Percentiles rank a stretch among this genome's conserved stretches.
phyloP scores from a whole-genome alignment of 2,888 invertebrate species.

The Chaitophorus viminalis region DNA sequence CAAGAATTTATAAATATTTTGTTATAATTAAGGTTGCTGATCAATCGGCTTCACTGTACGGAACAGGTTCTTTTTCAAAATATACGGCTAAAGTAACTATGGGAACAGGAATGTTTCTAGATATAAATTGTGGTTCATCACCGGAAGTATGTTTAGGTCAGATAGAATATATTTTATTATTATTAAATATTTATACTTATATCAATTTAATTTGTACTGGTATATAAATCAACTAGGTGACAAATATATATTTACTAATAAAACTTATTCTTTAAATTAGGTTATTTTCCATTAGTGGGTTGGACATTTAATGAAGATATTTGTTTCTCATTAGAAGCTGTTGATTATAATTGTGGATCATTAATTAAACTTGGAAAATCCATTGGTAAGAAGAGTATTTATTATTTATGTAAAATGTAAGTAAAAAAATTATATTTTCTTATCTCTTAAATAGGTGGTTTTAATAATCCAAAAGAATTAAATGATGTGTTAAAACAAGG shows the following conservation, averaged over 20 bases:
- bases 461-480: conserved; percentile 52
- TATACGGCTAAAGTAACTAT: conserved; percentile 88
- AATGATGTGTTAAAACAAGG: conserved; percentile 54
- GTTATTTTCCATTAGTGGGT: conserved; percentile 90
- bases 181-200: background rate
- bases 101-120: conserved; percentile 91
- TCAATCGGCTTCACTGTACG: conserved; percentile 90
- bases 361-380: conserved; percentile 86
- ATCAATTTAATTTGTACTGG: too few relatives aligned
- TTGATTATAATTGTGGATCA: conserved; percentile 88
- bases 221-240: background rate
- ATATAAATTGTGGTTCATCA: conserved; percentile 79
- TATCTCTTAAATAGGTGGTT: conserved; percentile 4
- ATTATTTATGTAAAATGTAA: background rate
- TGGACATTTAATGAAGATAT: conserved; percentile 77
- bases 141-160: conserved; percentile 62
- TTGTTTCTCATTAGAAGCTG: conserved; percentile 85
- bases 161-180: background rate
- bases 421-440: conserved; percentile 16
- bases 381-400: conserved; percentile 71
- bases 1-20: conserved; percentile 25
- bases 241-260: background rate
- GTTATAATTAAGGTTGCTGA: conserved; percentile 77
- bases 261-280: conserved; percentile 66
- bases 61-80: conserved; percentile 80